phyloP scores from a whole-genome alignment of 1,140 invertebrate genomes.

The Zophobas morio region DNA sequence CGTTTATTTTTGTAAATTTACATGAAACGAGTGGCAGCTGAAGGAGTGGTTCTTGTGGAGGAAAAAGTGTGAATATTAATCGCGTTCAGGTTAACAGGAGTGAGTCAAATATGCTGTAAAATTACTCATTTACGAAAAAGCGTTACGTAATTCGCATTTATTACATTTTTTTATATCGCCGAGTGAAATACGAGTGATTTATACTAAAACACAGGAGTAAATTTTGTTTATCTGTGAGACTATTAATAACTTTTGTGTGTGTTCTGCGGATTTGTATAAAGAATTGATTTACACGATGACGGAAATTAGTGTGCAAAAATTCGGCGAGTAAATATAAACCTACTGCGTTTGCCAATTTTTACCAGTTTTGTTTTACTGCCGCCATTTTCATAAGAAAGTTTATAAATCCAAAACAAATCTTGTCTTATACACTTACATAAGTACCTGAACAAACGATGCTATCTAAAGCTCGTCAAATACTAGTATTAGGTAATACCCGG shows the following conservation, averaged over 20 bases:
- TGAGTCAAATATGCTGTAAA: neutral
- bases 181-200: neutral
- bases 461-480: slow-evolving; percentile 17
- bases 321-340: neutral
- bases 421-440: neutral
- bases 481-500: neutral
- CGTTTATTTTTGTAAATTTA: slow-evolving; percentile 1
- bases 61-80: slow-evolving; percentile 3
- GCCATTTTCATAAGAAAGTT: too few species aligned
- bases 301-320: slow-evolving; percentile 24
- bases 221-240: slow-evolving; percentile 15
- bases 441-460: neutral
- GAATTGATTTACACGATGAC: slow-evolving; percentile 31
- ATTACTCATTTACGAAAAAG: slow-evolving; percentile 1
- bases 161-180: slow-evolving; percentile 4
- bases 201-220: neutral
- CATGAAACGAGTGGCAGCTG: neutral
- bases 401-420: neutral
- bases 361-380: slow-evolving; percentile 6
- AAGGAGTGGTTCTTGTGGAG: neutral
- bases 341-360: neutral
- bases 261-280: slow-evolving; percentile 15
- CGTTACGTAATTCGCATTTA: slow-evolving; percentile 13
- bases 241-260: slow-evolving; percentile 21
- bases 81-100: neutral